These are phyloP conservation scores for Sylvia borin DNA, from an alignment of 2,797 vertebrate genomes.

Conservation along the genomic window DNA sequence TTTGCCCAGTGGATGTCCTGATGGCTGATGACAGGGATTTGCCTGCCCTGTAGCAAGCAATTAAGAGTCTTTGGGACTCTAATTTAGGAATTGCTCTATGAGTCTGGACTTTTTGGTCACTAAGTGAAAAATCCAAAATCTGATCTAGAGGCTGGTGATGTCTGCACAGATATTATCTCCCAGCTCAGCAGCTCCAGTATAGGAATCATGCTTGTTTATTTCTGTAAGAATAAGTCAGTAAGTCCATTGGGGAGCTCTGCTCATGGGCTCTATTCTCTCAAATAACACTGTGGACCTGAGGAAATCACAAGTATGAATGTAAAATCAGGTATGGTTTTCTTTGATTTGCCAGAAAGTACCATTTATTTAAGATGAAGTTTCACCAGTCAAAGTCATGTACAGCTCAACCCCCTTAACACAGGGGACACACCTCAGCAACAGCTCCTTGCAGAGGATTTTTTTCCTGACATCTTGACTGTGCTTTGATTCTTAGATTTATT, in stretches of 20 bases:
- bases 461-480: neutral
- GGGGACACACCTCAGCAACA: neutral
- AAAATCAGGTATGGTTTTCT: conserved; percentile 21
- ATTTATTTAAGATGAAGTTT: neutral
- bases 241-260: neutral
- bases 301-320: conserved; percentile 23
- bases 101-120: neutral
- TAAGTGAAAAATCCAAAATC: neutral
- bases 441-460: neutral
- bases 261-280: neutral
- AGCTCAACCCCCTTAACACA: neutral
- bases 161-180: neutral
- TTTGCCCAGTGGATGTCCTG: conserved; percentile 31
- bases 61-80: neutral
- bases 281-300: neutral
- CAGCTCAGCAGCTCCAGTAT: neutral
- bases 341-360: neutral
- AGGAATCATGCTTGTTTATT: neutral
- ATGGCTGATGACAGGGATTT: conserved; percentile 34
- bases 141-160: neutral
- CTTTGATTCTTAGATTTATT: neutral
- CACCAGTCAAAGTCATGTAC: neutral
- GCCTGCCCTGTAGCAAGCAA: neutral
- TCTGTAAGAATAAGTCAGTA: neutral
- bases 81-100: neutral